Base-by-base conservation (phyloP, 1,140 invertebrate species). In the Drosophila sechellia region DNA sequence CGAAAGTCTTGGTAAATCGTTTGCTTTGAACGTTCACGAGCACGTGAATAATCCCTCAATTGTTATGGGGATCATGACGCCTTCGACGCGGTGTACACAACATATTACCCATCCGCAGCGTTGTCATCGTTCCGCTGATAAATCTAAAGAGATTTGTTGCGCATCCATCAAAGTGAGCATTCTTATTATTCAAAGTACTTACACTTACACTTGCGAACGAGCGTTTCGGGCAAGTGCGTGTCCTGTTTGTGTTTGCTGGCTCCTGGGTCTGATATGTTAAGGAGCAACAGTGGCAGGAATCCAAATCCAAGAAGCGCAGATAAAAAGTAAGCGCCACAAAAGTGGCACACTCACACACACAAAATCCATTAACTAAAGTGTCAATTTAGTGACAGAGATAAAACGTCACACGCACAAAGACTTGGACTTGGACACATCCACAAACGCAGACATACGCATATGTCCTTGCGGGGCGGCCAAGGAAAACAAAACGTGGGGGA, bases 331-430 rank as follows among this genome's bases (percentile, higher is more conserved):
- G 64, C 69, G 61, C 63, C 81, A 70, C 77, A 85, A 72, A 75
- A 31, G 31, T 76, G 65, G 61, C 63, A 70, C 79, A 79, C 79
- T 76, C 84, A 89, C 84, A 84, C 84, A 89, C 77, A 83, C 79
- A 77, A 90, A 90, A 90, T 83, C 86, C 87, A 90, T 90, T 90
- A 90, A 90, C 81, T 90, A 90, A 90, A 90, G 86, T 90, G 86
- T 90, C 86, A 90, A 90, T 90, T 90, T 90, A 90, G 87, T 90
- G 86, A 90, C 87, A 90, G 76, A 90, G 86, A 90, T 90, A 90
- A 90, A 90, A 90, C 81, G 87, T 81, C 86, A 90, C 83, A 90
- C 81, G 63, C 74, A 86, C 53, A 56, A 58, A 46, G 43, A 58
- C 56, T 46, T 54, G 40, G 63, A 43, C 61, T 37, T 48, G 64